Evolutionary conservation across 2,113 vertebrate genomes (phyloP).

Genomic region (Rhineura floridana): DNA sequence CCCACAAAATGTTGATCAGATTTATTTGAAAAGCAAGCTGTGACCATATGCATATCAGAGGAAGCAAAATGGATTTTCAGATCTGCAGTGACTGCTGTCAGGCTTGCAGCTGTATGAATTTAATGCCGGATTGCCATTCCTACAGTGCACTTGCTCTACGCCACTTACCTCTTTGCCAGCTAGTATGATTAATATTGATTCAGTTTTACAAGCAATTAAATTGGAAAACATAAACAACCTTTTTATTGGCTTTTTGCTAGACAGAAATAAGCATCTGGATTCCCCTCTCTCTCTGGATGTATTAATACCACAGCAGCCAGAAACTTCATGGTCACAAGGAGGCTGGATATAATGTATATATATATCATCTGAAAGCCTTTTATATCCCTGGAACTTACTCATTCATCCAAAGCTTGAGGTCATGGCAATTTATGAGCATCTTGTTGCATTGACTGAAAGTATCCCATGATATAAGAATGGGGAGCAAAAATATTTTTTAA

Average conservation of each 20-base stretch:
- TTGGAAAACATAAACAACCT: constrained; percentile 49
- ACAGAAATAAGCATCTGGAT: constrained; percentile 32
- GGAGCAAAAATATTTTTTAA: not conserved
- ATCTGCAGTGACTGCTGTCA: constrained; percentile 54
- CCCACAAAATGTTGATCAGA: constrained; percentile 69
- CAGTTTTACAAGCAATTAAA: constrained; percentile 67
- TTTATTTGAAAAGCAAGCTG: constrained; percentile 76
- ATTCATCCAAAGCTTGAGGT: constrained; percentile 21
- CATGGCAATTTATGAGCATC: not conserved
- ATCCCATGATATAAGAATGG: not conserved
- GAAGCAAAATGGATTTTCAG: constrained; percentile 65
- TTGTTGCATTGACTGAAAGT: constrained; percentile 23
- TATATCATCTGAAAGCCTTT: constrained; percentile 18
- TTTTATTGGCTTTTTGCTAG: constrained; percentile 53
- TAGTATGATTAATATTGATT: constrained; percentile 66
- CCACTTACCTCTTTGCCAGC: constrained; percentile 57
- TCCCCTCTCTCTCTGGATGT: constrained; percentile 30
- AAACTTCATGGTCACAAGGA: constrained; percentile 29
- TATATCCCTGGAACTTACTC: constrained; percentile 14
- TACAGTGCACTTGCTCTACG: constrained; percentile 43
- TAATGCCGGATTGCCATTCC: constrained; percentile 51
- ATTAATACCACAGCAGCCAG: constrained; percentile 40
- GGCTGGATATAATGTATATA: not conserved
- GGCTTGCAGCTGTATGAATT: constrained; percentile 57
- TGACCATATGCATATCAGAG: constrained; percentile 69